A percentile compares a stretch with the other conserved stretches of the same genome.
These are phyloP conservation scores for Hemibagrus guttatus DNA, from an alignment of 2,797 vertebrate genomes.

Conservation along the genomic window DNA sequence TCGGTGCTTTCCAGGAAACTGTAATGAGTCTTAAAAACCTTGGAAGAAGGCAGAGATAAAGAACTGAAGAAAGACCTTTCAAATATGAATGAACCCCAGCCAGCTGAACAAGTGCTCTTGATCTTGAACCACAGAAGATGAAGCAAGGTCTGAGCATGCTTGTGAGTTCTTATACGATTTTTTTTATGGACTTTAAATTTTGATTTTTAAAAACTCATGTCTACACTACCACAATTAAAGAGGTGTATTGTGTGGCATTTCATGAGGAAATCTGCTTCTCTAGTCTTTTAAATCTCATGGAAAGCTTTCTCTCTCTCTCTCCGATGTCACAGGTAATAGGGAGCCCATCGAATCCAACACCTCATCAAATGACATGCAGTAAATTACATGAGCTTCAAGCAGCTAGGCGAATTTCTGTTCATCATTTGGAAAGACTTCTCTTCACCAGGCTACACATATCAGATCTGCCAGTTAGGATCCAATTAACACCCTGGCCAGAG, in stretches of 20 bases:
- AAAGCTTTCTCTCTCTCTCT: slow-evolving; percentile 73
- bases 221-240: slow-evolving; percentile 35
- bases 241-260: slow-evolving; percentile 29
- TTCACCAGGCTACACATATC: slow-evolving; percentile 94
- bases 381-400: slow-evolving; percentile 99
- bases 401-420: slow-evolving; percentile 99
- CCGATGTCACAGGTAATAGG: slow-evolving; percentile 95
- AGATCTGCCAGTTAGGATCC: slow-evolving; percentile 99
- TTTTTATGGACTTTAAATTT: slow-evolving; percentile 25
- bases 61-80: slow-evolving; percentile 43
- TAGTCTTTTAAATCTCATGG: neutral
- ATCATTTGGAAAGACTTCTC: slow-evolving; percentile 97
- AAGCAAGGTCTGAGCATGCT: slow-evolving; percentile 11
- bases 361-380: slow-evolving; percentile 99
- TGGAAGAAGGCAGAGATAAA: slow-evolving; percentile 36
- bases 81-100: slow-evolving; percentile 45
- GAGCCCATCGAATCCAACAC: slow-evolving; percentile 97
- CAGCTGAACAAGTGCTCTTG: slow-evolving; percentile 40
- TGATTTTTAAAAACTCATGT: slow-evolving; percentile 28
- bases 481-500: slow-evolving; percentile 99
- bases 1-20: slow-evolving; percentile 38
- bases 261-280: slow-evolving; percentile 24
- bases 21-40: slow-evolving; percentile 38
- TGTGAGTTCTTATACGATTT: slow-evolving; percentile 1
- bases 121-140: slow-evolving; percentile 30